Conservation (phyloP, 2,113 vertebrate species). For the Paratilapia polleni region DNA sequence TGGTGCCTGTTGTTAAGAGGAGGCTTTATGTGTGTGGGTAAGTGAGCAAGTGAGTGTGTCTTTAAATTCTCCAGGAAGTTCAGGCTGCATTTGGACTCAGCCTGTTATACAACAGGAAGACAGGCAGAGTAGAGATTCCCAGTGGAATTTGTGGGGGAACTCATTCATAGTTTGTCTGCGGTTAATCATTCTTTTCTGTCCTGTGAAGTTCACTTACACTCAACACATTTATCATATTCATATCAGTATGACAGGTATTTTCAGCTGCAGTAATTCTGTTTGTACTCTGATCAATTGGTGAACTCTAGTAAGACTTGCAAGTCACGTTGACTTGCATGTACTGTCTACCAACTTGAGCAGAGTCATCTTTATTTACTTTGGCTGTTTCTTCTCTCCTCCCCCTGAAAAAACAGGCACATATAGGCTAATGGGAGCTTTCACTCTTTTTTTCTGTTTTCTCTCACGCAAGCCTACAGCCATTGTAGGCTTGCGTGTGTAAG, state of each 20-base stretch:
- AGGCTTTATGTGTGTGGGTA: conserved; percentile 21
- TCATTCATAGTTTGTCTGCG: background rate
- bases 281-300: background rate
- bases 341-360: background rate
- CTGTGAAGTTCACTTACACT: background rate
- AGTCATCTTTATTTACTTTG: conserved; percentile 38
- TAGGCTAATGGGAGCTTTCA: background rate
- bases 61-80: conserved; percentile 43
- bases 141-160: background rate
- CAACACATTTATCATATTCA: background rate
- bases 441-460: background rate
- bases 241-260: background rate
- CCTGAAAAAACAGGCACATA: background rate
- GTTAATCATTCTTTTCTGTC: conserved; percentile 10
- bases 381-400: background rate
- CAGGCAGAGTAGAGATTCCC: conserved; percentile 25
- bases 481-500: too few relatives aligned
- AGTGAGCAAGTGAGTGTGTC: background rate
- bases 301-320: background rate
- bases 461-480: background rate
- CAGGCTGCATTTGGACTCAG: conserved; percentile 17
- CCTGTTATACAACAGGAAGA: conserved; percentile 43
- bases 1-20: background rate
- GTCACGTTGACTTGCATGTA: background rate
- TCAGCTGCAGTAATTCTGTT: background rate